phyloP scores from a whole-genome alignment of 2,888 invertebrate species.

The Agonopterix alstromeriana region DNA sequence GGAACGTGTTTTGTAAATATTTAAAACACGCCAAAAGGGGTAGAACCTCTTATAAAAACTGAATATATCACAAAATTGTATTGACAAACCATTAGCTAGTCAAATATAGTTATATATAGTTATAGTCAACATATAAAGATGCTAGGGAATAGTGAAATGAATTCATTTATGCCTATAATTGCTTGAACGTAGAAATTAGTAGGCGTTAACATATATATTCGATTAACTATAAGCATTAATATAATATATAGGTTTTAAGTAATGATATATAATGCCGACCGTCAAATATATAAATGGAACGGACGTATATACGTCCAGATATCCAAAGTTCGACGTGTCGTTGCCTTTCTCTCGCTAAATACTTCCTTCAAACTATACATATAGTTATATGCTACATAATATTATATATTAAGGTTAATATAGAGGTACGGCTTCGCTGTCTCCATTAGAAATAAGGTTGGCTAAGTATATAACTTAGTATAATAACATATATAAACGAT shows the following conservation, averaged over 20 bases:
- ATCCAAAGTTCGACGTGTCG: constrained; percentile 22
- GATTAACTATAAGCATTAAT: constrained; percentile 18
- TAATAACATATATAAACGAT: constrained; percentile 9
- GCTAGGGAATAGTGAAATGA: constrained; percentile 40
- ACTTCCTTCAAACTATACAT: constrained; percentile 49
- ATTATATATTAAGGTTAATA: constrained; percentile 19
- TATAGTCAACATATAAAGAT: constrained; percentile 43
- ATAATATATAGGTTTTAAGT: constrained; percentile 5
- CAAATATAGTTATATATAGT: constrained; percentile 67
- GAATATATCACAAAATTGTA: constrained; percentile 41
- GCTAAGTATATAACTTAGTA: constrained; percentile 20
- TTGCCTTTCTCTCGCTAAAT: constrained; percentile 54
- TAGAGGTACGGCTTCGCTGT: constrained; percentile 36
- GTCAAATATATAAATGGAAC: constrained; percentile 15
- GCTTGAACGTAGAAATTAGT: constrained; percentile 42
- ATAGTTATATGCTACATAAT: constrained; percentile 27
- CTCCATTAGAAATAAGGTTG: constrained; percentile 28
- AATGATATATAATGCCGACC: constrained; percentile 21
- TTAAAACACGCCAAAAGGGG: constrained; percentile 25
- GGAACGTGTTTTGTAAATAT: constrained; percentile 4
- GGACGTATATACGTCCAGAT: constrained; percentile 11
- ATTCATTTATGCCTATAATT: constrained; percentile 51
- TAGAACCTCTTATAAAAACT: constrained; percentile 34
- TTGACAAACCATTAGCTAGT: constrained; percentile 60
- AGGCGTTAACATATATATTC: constrained; percentile 43